These are phyloP conservation scores for Galaxea fascicularis DNA, from an alignment of 92 coral and sea anemone genomes.

Conservation along the genomic window DNA sequence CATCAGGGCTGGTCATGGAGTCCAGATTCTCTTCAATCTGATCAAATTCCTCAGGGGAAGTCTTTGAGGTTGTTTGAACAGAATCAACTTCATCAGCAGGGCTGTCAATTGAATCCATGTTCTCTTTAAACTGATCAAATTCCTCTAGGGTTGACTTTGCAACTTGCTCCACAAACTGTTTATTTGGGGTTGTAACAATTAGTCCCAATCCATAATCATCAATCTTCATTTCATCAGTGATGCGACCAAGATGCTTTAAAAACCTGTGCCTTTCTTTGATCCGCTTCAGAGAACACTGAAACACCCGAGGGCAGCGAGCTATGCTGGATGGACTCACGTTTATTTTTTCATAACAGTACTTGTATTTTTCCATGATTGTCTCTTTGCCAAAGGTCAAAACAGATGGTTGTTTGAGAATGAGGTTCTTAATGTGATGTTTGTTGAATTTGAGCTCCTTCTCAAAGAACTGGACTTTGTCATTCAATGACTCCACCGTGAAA, in stretches of 20 bases:
- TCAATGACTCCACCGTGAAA: constrained; percentile 70
- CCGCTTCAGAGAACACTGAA: constrained; percentile 90
- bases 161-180: constrained; percentile 79
- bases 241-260: constrained; percentile 74
- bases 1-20: too few relatives aligned
- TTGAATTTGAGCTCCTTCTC: constrained; percentile 87
- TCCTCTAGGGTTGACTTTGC: constrained; percentile 76
- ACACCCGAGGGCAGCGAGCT: constrained; percentile 92
- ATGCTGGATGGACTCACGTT: constrained; percentile 84
- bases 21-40: too few relatives aligned
- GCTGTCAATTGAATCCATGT: constrained; percentile 15
- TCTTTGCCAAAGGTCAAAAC: constrained; percentile 87
- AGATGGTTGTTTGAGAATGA: constrained; percentile 92
- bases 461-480: constrained; percentile 73
- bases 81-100: not conserved
- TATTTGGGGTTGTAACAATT: constrained; percentile 84
- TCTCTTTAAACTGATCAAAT: constrained; percentile 71
- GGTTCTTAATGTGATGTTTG: constrained; percentile 85
- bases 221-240: constrained; percentile 71
- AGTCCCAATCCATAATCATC: constrained; percentile 95
- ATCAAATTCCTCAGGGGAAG: too few relatives aligned
- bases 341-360: constrained; percentile 79
- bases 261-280: constrained; percentile 86
- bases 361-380: constrained; percentile 79
- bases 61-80: not conserved